Evolutionary conservation across 2,888 invertebrate genomes (phyloP).

Genomic region (Acleris sparsana): DNA sequence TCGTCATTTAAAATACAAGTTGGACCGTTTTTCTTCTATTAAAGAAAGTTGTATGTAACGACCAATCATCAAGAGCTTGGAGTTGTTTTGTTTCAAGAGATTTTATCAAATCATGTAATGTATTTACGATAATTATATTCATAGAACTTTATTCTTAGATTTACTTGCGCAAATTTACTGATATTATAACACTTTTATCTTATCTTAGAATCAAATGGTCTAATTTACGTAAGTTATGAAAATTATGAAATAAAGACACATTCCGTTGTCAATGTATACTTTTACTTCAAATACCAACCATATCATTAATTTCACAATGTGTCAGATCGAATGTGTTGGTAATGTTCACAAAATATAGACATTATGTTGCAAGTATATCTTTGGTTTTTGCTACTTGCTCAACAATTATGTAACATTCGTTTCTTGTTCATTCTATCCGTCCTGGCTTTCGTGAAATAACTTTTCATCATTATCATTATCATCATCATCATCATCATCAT

Average conservation of each 20-base stretch:
- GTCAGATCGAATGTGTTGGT: too few relatives aligned
- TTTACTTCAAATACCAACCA: not conserved
- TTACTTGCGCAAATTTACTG: conserved; percentile 45
- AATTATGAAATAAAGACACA: conserved; percentile 31
- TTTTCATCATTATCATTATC: too few relatives aligned
- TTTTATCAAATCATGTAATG: conserved; percentile 22
- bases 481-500: too few relatives aligned
- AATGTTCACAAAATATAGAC: too few relatives aligned
- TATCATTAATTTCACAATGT: too few relatives aligned
- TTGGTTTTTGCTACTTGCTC: too few relatives aligned
- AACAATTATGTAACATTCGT: too few relatives aligned
- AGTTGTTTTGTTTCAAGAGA: conserved; percentile 31
- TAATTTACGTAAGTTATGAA: conserved; percentile 28
- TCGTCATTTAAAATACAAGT: too few relatives aligned
- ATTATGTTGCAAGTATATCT: too few relatives aligned
- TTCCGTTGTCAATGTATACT: conserved; percentile 5
- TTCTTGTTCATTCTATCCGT: too few relatives aligned
- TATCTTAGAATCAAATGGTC: conserved; percentile 30
- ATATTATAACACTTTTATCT: conserved; percentile 42
- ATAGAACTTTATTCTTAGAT: conserved; percentile 36
- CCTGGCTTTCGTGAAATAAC: too few relatives aligned
- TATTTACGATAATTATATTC: conserved; percentile 30
- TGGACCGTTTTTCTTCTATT: not conserved
- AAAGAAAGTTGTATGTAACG: conserved; percentile 8
- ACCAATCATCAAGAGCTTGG: conserved; percentile 33